Conservation (phyloP, 2,888 invertebrate genomes). For the Sarcophaga subvicina region DNA sequence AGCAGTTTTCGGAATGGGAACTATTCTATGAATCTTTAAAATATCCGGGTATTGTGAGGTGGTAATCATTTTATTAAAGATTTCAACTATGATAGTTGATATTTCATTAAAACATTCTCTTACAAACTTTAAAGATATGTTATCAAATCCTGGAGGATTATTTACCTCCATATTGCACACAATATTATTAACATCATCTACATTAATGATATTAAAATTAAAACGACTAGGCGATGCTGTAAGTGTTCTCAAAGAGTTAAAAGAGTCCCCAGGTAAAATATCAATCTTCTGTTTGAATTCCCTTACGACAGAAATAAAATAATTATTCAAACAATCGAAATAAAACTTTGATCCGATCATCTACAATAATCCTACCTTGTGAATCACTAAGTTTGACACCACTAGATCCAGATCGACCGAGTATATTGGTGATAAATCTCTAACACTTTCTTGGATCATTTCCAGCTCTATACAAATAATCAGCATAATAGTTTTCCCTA, state of each 20-base stretch:
- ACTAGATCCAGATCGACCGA: too few relatives aligned
- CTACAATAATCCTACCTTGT: background rate
- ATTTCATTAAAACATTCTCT: background rate
- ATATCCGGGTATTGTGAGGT: background rate
- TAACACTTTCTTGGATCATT: too few relatives aligned
- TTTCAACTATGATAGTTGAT: background rate
- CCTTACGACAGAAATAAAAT: constrained; percentile 6
- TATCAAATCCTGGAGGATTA: background rate
- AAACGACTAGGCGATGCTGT: background rate
- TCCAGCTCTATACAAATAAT: too few relatives aligned
- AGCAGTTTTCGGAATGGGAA: too few relatives aligned
- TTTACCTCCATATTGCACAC: background rate
- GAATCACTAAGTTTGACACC: too few relatives aligned
- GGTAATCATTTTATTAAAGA: constrained; percentile 5
- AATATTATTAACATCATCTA: constrained; percentile 16
- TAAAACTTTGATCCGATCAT: constrained; percentile 6
- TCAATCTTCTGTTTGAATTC: too few relatives aligned
- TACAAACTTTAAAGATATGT: background rate
- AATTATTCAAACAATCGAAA: constrained; percentile 9
- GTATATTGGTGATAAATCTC: too few relatives aligned
- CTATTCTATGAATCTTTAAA: constrained; percentile 3
- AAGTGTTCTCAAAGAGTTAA: constrained; percentile 18
- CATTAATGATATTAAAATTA: constrained; percentile 18
- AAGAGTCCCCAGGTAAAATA: too few relatives aligned
- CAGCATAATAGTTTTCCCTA: too few relatives aligned